Evolutionary conservation across 2,888 invertebrate genomes (phyloP).

Genomic region (Euproctis similis): DNA sequence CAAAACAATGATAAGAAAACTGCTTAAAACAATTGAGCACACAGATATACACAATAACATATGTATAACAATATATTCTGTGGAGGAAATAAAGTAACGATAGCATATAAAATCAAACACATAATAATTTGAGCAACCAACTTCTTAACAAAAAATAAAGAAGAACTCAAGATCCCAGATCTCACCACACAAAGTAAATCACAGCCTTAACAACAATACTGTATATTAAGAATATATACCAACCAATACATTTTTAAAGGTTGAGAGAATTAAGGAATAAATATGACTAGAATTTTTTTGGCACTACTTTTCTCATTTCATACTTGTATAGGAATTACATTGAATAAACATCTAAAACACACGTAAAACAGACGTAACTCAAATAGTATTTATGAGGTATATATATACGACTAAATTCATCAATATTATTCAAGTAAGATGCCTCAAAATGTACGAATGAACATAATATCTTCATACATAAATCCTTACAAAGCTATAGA

Average conservation of each 20-base stretch:
- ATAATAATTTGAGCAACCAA: slow-evolving; percentile 25
- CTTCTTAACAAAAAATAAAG: slow-evolving; percentile 23
- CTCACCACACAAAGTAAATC: slow-evolving; percentile 60
- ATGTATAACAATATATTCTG: too few relatives aligned
- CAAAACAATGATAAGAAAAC: too few relatives aligned
- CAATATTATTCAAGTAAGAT: slow-evolving; percentile 24
- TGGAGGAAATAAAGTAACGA: too few relatives aligned
- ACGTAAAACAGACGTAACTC: slow-evolving; percentile 18
- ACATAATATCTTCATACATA: slow-evolving; percentile 45
- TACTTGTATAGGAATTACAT: slow-evolving; percentile 35
- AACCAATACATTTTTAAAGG: slow-evolving; percentile 24
- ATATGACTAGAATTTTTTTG: slow-evolving; percentile 40
- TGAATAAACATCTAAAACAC: slow-evolving; percentile 35
- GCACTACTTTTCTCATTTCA: slow-evolving; percentile 37
- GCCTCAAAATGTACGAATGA: slow-evolving; percentile 35
- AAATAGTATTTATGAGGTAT: slow-evolving; percentile 14
- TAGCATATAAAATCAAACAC: too few relatives aligned
- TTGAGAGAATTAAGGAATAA: slow-evolving; percentile 31
- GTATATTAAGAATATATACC: slow-evolving; percentile 21
- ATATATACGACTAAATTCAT: slow-evolving; percentile 14
- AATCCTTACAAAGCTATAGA: slow-evolving; percentile 52
- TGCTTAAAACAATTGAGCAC: too few relatives aligned
- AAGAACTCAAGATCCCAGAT: slow-evolving; percentile 50
- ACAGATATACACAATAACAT: too few relatives aligned
- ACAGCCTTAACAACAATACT: slow-evolving; percentile 64